These are phyloP conservation scores for Octonoba sinensis DNA, from an alignment of 2,888 invertebrate genomes.

Conservation along the genomic window DNA sequence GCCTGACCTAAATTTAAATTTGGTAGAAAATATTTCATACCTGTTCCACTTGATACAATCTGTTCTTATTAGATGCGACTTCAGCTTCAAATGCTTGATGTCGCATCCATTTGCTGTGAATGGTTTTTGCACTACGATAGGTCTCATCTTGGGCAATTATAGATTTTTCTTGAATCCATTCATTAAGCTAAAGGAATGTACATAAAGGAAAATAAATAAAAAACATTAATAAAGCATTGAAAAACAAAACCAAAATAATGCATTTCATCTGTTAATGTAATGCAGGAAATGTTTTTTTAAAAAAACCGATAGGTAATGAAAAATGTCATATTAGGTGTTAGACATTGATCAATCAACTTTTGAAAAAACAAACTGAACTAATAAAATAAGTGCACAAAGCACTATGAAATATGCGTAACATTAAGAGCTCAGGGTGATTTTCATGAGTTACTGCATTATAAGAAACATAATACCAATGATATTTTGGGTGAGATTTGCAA, in stretches of 20 bases:
- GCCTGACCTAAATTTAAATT: too few relatives aligned
- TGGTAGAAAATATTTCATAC: conserved; percentile 36
- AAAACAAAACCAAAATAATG: not conserved
- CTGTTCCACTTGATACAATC: conserved; percentile 71
- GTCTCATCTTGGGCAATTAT: conserved; percentile 99
- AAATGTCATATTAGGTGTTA: not conserved
- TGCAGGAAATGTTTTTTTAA: not conserved
- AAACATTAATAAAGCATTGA: not conserved
- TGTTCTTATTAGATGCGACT: conserved; percentile 96
- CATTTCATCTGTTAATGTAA: not conserved
- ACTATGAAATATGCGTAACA: too few relatives aligned
- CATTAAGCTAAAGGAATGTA: conserved; percentile 79
- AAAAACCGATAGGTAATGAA: not conserved
- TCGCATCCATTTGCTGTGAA: conserved; percentile 99
- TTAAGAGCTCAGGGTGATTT: too few relatives aligned
- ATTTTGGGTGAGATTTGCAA: too few relatives aligned
- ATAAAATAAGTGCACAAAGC: too few relatives aligned
- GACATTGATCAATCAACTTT: not conserved
- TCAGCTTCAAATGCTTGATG: conserved; percentile 99
- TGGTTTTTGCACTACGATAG: conserved; percentile 97
- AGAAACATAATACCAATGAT: too few relatives aligned
- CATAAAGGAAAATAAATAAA: conserved; percentile 1
- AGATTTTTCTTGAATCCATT: conserved; percentile 99
- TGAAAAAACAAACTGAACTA: too few relatives aligned
- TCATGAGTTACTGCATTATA: too few relatives aligned